These are phyloP conservation scores for Fistularia tabacaria DNA, from an alignment of 2,797 vertebrate species.

Conservation along the genomic window DNA sequence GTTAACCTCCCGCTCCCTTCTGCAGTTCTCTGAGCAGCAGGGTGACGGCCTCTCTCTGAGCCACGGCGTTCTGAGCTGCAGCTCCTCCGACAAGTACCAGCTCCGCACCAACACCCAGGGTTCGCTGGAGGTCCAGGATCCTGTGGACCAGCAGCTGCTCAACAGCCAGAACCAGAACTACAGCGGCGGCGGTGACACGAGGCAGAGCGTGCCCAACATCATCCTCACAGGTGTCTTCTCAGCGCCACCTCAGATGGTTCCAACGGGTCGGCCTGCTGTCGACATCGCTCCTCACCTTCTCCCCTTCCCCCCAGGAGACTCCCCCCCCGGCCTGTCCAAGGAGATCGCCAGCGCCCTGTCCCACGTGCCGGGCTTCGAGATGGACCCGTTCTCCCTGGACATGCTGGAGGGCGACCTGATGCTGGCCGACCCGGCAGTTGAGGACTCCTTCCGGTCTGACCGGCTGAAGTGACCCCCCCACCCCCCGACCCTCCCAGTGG, in stretches of 20 bases:
- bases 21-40: conserved; percentile 76
- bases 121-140: conserved; percentile 66
- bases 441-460: conserved; percentile 91
- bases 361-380: conserved; percentile 87
- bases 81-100: conserved; percentile 57
- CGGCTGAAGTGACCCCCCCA: conserved; percentile 75
- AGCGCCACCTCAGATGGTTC: neutral
- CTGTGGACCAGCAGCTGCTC: conserved; percentile 67
- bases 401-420: conserved; percentile 89
- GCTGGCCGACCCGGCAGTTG: conserved; percentile 86
- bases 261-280: neutral
- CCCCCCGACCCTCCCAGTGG: neutral
- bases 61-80: conserved; percentile 56
- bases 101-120: conserved; percentile 47
- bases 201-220: conserved; percentile 83
- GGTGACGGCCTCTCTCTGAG: conserved; percentile 67
- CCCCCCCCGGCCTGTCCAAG: conserved; percentile 86
- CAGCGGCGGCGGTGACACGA: conserved; percentile 49
- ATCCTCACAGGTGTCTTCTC: conserved; percentile 81
- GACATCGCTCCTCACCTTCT: neutral
- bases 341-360: conserved; percentile 88
- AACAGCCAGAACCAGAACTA: conserved; percentile 79
- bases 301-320: conserved; percentile 71
- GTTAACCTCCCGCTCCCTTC: neutral
- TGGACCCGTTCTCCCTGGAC: conserved; percentile 82